A percentile compares a stretch with the other conserved stretches of the same genome.
phyloP scores from a whole-genome alignment of 2,888 invertebrate genomes.

The Ptycholaimellus sp. region DNA sequence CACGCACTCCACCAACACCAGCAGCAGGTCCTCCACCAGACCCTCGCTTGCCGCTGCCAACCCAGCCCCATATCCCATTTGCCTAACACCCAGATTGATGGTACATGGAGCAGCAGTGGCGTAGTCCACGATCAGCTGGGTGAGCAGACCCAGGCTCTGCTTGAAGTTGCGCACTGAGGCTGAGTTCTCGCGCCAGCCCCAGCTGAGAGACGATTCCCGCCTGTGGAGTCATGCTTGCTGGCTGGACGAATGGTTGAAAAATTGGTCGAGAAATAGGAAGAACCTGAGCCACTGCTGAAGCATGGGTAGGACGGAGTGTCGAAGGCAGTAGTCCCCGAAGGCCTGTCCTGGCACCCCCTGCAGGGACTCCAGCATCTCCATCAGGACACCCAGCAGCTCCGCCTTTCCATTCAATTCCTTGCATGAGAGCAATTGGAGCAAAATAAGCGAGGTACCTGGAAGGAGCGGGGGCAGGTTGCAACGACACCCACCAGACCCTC shows the following conservation, averaged over 20 bases:
- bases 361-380: constrained; percentile 11
- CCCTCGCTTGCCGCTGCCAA: background rate
- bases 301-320: constrained; percentile 66
- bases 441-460: no score
- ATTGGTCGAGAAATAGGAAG: no score
- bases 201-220: no score
- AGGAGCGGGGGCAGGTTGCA: constrained; percentile 44
- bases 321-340: constrained; percentile 70
- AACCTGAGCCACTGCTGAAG: constrained; percentile 76
- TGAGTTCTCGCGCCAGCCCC: constrained; percentile 7
- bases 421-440: no score
- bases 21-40: constrained; percentile 52
- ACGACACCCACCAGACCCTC: constrained; percentile 43
- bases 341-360: constrained; percentile 41
- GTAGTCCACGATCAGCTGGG: constrained; percentile 65
- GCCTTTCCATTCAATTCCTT: no score
- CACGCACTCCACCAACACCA: constrained; percentile 65
- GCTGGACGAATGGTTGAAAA: no score
- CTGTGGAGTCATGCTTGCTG: no score
- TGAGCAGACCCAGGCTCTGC: constrained; percentile 71
- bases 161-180: constrained; percentile 61
- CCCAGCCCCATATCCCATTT: background rate
- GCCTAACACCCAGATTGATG: constrained; percentile 17
- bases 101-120: constrained; percentile 48
- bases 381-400: constrained; percentile 10